Conservation (phyloP, 2,888 invertebrate genomes). For the Oxycera nigricornis region DNA sequence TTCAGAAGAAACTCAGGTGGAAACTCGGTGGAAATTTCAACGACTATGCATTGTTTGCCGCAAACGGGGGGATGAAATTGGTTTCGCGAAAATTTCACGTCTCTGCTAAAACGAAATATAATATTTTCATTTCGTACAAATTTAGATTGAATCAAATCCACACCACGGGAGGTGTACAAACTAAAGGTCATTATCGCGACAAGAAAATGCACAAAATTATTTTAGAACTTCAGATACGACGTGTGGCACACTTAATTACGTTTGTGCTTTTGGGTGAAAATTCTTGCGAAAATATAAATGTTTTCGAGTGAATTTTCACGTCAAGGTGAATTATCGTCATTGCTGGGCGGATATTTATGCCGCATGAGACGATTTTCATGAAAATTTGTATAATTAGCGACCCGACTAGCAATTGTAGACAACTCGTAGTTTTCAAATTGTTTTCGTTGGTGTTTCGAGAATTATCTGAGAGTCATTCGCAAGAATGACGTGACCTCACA, state of each 20-base stretch:
- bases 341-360: background rate
- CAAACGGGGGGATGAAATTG: too few species aligned
- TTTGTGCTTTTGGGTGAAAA: background rate
- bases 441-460: background rate
- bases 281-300: too few species aligned
- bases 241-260: background rate
- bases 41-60: background rate
- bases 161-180: background rate
- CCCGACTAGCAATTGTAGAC: background rate
- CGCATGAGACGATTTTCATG: background rate
- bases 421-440: background rate
- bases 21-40: slow-evolving; percentile 9
- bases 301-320: too few species aligned
- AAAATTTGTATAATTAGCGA: background rate
- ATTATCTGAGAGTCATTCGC: background rate
- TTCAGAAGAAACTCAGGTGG: slow-evolving; percentile 42
- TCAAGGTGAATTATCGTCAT: slow-evolving; percentile 5
- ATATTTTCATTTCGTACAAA: background rate
- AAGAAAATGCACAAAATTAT: background rate
- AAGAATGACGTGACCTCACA: background rate
- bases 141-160: background rate
- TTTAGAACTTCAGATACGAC: background rate
- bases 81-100: too few species aligned
- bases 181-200: background rate
- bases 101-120: too few species aligned